phyloP scores from a whole-genome alignment of 2,888 invertebrate species.

The Tipula vernalis region DNA sequence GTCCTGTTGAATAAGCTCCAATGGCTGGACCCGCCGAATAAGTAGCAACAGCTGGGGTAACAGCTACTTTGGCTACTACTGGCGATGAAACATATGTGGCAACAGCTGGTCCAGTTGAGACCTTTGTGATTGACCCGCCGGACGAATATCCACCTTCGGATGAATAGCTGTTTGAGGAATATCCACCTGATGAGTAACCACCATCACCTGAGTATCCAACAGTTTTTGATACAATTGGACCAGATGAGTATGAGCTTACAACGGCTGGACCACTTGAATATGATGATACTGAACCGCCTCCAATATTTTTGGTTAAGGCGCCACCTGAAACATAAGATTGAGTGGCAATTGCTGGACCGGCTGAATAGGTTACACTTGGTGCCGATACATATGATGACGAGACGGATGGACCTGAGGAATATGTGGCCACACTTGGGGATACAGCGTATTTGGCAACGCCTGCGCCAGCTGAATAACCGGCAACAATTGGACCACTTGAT shows the following conservation, averaged over 20 bases:
- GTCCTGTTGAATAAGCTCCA: slow-evolving; percentile 17
- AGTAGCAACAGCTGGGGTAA: slow-evolving; percentile 17
- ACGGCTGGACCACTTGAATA: slow-evolving; percentile 20
- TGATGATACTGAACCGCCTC: slow-evolving; percentile 17
- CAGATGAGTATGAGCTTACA: slow-evolving; percentile 10
- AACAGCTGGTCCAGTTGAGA: slow-evolving; percentile 34
- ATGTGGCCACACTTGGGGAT: slow-evolving; percentile 15
- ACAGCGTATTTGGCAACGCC: slow-evolving; percentile 13
- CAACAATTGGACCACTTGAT: slow-evolving; percentile 36
- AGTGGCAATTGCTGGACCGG: slow-evolving; percentile 17
- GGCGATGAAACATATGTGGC: neutral
- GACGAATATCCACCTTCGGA: slow-evolving; percentile 17
- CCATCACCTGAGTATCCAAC: slow-evolving; percentile 15
- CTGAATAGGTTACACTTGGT: slow-evolving; percentile 15
- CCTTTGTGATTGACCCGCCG: slow-evolving; percentile 13
- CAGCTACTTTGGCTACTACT: neutral
- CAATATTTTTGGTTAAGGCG: slow-evolving; percentile 15
- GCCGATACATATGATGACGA: slow-evolving; percentile 13
- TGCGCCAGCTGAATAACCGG: slow-evolving; percentile 24
- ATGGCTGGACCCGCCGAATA: slow-evolving; percentile 15
- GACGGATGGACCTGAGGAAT: slow-evolving; percentile 17
- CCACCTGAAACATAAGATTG: slow-evolving; percentile 15
- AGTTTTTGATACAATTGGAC: slow-evolving; percentile 16
- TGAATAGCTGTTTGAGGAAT: slow-evolving; percentile 14
- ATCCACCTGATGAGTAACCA: slow-evolving; percentile 15